Base-by-base conservation (phyloP, 2,113 vertebrate species). In the Podarcis muralis region DNA sequence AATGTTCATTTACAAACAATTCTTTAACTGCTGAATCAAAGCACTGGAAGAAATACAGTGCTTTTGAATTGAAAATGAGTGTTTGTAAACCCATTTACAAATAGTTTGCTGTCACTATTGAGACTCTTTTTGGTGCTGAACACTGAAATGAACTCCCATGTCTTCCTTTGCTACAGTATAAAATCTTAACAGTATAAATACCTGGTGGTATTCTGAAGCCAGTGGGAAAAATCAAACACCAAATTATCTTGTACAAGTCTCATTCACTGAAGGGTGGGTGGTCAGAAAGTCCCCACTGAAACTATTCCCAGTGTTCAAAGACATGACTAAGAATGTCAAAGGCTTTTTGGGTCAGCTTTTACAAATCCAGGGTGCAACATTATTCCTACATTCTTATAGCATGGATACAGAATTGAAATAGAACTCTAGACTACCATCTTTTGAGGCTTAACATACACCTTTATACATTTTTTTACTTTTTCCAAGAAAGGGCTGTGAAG, bases 91-190 rank as follows among this genome's bases (percentile, higher is more conserved):
- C 2, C 16, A 81, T 75, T 68, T 83, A 80, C 92, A 71, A 27
- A 87, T 79, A 77, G 18, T 59, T 74, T 81, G 43, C 48, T 62
- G 30, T 62, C 27, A 32, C 3, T 8, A 11, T 0, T 25, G n/a
- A 87, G 20, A 20, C 27, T 65, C 0, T 32, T 94, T 92, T 88
- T 93, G 92, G 90, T 88, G 90, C 72, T 59, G 1, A 81, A 92
- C 1, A 68, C 72, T 3, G 9, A 18, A 87, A 18, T 15, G n/a
- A 71, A 37, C 1, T 37, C 22, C 22, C 35, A 5, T 6, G 27
- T 65, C 40, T 76, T 32, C 4, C 48, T 74, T 74, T 76, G 35
- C 62, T 53, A 68, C 15, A 32, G n/a, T 37, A 68, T 4, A 77
- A 65, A 66, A 32, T 62, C 40, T 53, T 25, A 6, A 59, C 57